phyloP scores from a whole-genome alignment of 2,113 vertebrate species.

The Anarrhichthys ocellatus region DNA sequence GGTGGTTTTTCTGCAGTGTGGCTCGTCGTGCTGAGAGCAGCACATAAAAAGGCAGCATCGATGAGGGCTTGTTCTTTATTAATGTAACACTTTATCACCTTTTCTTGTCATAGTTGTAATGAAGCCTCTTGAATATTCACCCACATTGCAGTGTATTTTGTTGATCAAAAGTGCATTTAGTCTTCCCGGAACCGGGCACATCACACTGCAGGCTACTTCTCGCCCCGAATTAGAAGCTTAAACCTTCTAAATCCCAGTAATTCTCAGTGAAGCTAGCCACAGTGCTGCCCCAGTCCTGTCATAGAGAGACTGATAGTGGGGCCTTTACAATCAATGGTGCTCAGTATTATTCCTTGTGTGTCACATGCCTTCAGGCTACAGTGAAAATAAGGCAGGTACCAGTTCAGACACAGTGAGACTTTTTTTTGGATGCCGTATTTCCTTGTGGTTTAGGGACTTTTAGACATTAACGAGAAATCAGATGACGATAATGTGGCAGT shows the following conservation, averaged over 20 bases:
- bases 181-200: neutral
- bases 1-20: slow-evolving; percentile 63
- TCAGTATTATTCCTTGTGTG: slow-evolving; percentile 63
- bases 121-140: slow-evolving; percentile 36
- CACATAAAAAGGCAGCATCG: slow-evolving; percentile 52
- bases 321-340: slow-evolving; percentile 71
- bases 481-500: neutral
- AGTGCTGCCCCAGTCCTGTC: slow-evolving; percentile 75
- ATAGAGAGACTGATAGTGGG: slow-evolving; percentile 66
- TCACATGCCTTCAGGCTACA: slow-evolving; percentile 49
- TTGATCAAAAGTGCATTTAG: slow-evolving; percentile 18
- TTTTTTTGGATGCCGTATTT: slow-evolving; percentile 27
- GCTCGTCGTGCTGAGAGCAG: slow-evolving; percentile 63
- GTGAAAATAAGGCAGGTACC: slow-evolving; percentile 51
- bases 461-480: slow-evolving; percentile 15
- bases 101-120: slow-evolving; percentile 13
- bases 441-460: slow-evolving; percentile 4
- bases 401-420: slow-evolving; percentile 19
- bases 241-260: slow-evolving; percentile 43
- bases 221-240: slow-evolving; percentile 12
- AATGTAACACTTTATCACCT: slow-evolving; percentile 30
- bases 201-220: neutral
- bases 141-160: neutral
- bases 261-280: slow-evolving; percentile 34
- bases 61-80: slow-evolving; percentile 27